A percentile compares a stretch with the other conserved stretches of the same genome.
Conservation (phyloP, 2,888 invertebrate genomes). For the Palloptera scutellata region DNA sequence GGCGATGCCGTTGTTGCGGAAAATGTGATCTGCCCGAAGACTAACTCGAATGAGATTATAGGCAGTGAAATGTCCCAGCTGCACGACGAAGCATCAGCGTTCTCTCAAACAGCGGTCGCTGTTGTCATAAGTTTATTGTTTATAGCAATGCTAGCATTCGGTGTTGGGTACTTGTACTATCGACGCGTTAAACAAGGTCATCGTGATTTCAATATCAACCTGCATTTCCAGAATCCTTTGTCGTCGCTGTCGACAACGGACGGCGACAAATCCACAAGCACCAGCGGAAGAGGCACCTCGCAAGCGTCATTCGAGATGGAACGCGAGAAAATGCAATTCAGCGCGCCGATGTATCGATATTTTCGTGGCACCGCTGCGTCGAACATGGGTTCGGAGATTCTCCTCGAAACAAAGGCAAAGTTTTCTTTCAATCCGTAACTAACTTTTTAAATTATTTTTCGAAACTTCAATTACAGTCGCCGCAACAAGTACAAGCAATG, state of each 20-base stretch:
- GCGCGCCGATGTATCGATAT: slow-evolving; percentile 48
- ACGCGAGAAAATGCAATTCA: slow-evolving; percentile 45
- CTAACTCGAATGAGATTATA: slow-evolving; percentile 43
- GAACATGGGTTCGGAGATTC: slow-evolving; percentile 48
- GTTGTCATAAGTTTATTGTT: slow-evolving; percentile 38
- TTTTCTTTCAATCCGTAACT: background rate
- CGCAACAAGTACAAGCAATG: slow-evolving; percentile 17
- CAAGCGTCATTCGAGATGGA: slow-evolving; percentile 22
- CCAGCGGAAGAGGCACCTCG: slow-evolving; percentile 35
- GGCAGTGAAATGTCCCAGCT: slow-evolving; percentile 31
- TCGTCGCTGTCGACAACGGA: slow-evolving; percentile 35
- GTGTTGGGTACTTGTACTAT: slow-evolving; percentile 55
- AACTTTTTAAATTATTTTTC: background rate
- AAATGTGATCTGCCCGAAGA: slow-evolving; percentile 55
- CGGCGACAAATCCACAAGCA: slow-evolving; percentile 29
- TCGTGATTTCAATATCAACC: slow-evolving; percentile 62
- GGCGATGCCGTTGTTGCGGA: slow-evolving; percentile 61
- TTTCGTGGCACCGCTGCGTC: slow-evolving; percentile 43
- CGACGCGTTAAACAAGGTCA: slow-evolving; percentile 65
- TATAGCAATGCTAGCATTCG: slow-evolving; percentile 37
- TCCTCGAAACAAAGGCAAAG: slow-evolving; percentile 47
- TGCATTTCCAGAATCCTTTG: slow-evolving; percentile 65
- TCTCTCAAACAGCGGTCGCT: slow-evolving; percentile 34
- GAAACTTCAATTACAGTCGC: slow-evolving; percentile 12
- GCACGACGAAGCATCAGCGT: slow-evolving; percentile 2